Evolutionary conservation across 1,140 invertebrate genomes (phyloP), one percentile per base, ranked within the genome.

Genomic region (Linepithema humile): DNA sequence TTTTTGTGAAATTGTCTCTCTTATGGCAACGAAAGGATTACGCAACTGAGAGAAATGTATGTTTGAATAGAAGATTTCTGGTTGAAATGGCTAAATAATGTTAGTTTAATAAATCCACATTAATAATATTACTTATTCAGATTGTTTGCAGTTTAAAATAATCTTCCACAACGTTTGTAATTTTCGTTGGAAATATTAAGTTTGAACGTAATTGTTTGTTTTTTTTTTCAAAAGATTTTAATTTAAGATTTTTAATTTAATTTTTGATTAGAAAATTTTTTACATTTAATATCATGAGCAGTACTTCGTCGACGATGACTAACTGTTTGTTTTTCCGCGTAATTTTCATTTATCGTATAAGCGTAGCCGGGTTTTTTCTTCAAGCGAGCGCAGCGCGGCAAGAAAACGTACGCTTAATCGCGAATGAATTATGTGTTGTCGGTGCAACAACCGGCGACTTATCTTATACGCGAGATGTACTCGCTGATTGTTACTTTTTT

Each of bases 381-480:
- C 7, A 23, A 10, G 5, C 1, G 3, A 17, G 7, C 12, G 17
- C 17, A 0, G 20, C 32, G 10, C n/a, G 20, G n/a, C 23, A 12
- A 55, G 62, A 23, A 32, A 80, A 80, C 35, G 17, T 5, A 62
- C 40, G 40, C 12, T 75, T 43, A 69, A 78, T 40, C 75, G 12
- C 43, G 64, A 69, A 55, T 57, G 17, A 55, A 69, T 80, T 80
- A 43, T 43, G 35, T 20, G 29, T 48, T 35, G 43, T 20, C 43
- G 38, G 75, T 48, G 38, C 55, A 45, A n/a, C n/a, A n/a, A 48
- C 12, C 26, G 17, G 20, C 29, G 40, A 65, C 26, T 32, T 74
- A 60, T 72, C 29, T 75, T 32, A 62, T 50, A 29, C 45, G 35
- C 60, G 60, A 78, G 60, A 38, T 10, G 75, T 45, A 20, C 74